Base-by-base conservation (phyloP, 2,797 vertebrate species). In the Podargus strigoides region DNA sequence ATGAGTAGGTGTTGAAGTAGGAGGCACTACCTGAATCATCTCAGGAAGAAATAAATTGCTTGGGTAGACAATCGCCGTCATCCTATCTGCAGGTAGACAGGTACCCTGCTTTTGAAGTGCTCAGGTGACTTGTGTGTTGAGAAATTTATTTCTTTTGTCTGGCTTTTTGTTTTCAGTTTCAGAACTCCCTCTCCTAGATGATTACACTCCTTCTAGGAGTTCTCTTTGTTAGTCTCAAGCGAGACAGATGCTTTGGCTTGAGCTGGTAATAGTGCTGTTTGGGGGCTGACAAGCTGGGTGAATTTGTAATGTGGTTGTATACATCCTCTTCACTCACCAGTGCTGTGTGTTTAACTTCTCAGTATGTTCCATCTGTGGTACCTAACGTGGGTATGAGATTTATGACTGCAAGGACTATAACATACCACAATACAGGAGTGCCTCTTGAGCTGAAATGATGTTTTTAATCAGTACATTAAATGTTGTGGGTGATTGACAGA, bases 21-120 rank as follows among this genome's bases (percentile, higher is more conserved):
- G 97, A 95, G 89, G 95, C 53, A 80, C 37, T 85, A 96, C 95
- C 95, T 97, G 95, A 96, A 94, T 96, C 95, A 97, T 96, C 80
- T 74, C 68, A 89, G 67, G 76, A 78, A 95, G 90, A 90, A 94
- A 85, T 56, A 69, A 81, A 67, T 77, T 50, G 47, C 94, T 69
- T 55, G 72, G 66, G 58, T 41, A 85, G 60, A 73, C 10, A 56
- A 28, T 70, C 0, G 2, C 85, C 53, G 19, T 73, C 73, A 18
- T 85, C n/a, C 59, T 62, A 5, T 7, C 58, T 50, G 63, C 86
- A 94, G 93, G 94, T 88, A 70, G 58, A 68, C 64, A 91, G 85
- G 89, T 69, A 42, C 41, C 36, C 27, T 73, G 12, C 83, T 77
- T 83, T 10, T 47, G 62, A 68, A 75, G 37, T n/a, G 20, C 56